Conservation (phyloP, 2,113 vertebrate genomes). For the Cranoglanis bouderius region DNA sequence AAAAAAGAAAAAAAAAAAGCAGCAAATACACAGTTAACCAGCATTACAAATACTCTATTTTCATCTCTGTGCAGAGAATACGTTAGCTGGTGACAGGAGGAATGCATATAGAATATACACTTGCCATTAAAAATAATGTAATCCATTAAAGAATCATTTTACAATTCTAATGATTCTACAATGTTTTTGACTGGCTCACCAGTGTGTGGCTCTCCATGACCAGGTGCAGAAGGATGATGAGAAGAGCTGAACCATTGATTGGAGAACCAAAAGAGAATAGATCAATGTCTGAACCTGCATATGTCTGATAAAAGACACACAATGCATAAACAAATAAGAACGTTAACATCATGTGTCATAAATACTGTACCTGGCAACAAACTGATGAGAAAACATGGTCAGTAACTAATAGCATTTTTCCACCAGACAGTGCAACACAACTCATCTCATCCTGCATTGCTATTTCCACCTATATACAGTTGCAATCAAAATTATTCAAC, state of each 20-base stretch:
- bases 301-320: conserved; percentile 71
- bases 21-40: not conserved
- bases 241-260: conserved; percentile 84
- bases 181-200: conserved; percentile 74
- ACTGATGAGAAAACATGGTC: not conserved
- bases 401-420: not conserved
- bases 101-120: not conserved
- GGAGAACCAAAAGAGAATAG: conserved; percentile 86
- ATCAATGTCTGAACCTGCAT: conserved; percentile 79
- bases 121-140: not conserved
- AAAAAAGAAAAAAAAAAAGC: too few relatives aligned
- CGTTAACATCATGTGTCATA: not conserved
- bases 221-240: conserved; percentile 88
- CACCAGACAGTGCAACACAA: not conserved
- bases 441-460: not conserved
- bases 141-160: not conserved
- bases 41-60: not conserved
- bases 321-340: not conserved
- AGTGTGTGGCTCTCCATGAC: conserved; percentile 88
- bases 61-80: not conserved
- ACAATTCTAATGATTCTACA: not conserved
- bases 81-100: not conserved
- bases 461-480: not conserved
- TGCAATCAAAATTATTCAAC: too few relatives aligned
- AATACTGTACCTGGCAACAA: not conserved